These are phyloP conservation scores for Drosophila eugracilis DNA, from an alignment of 1,140 invertebrate genomes.

Conservation along the genomic window DNA sequence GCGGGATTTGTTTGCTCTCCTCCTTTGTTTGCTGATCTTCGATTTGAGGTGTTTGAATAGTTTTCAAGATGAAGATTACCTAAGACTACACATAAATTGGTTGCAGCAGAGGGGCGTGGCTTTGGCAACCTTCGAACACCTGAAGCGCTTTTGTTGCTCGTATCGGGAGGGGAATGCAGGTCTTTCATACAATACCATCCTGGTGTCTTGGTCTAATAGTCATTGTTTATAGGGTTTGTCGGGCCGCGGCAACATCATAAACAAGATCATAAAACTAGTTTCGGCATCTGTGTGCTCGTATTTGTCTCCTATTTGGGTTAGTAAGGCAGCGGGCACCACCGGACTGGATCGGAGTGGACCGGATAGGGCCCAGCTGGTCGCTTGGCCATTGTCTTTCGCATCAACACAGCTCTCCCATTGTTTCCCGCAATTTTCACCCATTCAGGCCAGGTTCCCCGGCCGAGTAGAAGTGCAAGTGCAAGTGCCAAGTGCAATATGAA, in stretches of 20 bases:
- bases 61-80: conserved; percentile 43
- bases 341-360: conserved; percentile 29
- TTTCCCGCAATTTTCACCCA: conserved; percentile 58
- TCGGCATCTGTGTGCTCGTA: conserved; percentile 56
- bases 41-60: conserved; percentile 36
- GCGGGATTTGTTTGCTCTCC: conserved; percentile 61
- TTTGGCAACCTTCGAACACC: conserved; percentile 52
- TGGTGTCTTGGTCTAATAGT: conserved; percentile 47
- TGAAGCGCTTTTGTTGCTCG: conserved; percentile 36
- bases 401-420: conserved; percentile 47
- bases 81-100: conserved; percentile 33
- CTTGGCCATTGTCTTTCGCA: conserved; percentile 42
- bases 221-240: conserved; percentile 63
- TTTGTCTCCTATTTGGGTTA: conserved; percentile 73
- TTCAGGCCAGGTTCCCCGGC: conserved; percentile 32
- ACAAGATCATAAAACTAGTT: conserved; percentile 69
- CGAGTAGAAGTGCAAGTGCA: conserved; percentile 47
- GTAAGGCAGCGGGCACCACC: conserved; percentile 51
- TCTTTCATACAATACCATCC: conserved; percentile 27
- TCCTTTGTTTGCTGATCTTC: conserved; percentile 44
- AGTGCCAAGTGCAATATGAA: conserved; percentile 68
- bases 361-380: conserved; percentile 31
- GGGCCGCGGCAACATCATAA: conserved; percentile 46
- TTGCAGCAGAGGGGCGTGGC: conserved; percentile 32
- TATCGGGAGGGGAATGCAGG: conserved; percentile 31